Percentiles rank a stretch among this genome's conserved stretches.
Conservation (phyloP, 2,797 vertebrate genomes). For the Acipenser transmontanus region DNA sequence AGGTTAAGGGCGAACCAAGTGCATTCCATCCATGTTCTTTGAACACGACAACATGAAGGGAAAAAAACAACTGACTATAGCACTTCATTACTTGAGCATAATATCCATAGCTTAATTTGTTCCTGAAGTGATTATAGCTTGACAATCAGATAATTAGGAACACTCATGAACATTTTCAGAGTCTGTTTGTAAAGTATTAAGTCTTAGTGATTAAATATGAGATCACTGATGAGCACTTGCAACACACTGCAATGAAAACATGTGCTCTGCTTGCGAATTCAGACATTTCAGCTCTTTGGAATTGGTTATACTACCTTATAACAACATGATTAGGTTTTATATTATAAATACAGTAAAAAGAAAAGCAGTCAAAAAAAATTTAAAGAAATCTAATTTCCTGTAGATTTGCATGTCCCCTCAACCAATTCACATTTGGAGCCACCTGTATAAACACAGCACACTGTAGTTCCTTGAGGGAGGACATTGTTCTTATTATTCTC, state of each 20-base stretch:
- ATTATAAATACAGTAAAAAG: no score
- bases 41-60: conserved; percentile 31
- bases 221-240: conserved; percentile 41
- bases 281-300: conserved; percentile 4
- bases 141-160: conserved; percentile 69
- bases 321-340: no score
- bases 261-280: conserved; percentile 32
- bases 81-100: conserved; percentile 55
- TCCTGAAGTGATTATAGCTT: conserved; percentile 65
- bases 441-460: no score
- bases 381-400: no score
- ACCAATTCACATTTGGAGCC: no score
- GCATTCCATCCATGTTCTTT: conserved; percentile 30
- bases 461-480: no score
- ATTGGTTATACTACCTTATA: no score
- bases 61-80: conserved; percentile 28
- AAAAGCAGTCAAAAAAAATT: no score
- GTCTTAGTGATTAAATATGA: conserved; percentile 61
- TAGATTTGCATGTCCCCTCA: no score
- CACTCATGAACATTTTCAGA: conserved; percentile 60
- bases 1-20: conserved; percentile 33
- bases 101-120: conserved; percentile 64
- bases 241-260: conserved; percentile 37
- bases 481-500: no score
- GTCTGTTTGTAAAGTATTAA: conserved; percentile 70